Percentiles rank a stretch among this genome's conserved stretches.
Conservation (phyloP, 2,113 vertebrate genomes). For the Drymodes brunneopygia region DNA sequence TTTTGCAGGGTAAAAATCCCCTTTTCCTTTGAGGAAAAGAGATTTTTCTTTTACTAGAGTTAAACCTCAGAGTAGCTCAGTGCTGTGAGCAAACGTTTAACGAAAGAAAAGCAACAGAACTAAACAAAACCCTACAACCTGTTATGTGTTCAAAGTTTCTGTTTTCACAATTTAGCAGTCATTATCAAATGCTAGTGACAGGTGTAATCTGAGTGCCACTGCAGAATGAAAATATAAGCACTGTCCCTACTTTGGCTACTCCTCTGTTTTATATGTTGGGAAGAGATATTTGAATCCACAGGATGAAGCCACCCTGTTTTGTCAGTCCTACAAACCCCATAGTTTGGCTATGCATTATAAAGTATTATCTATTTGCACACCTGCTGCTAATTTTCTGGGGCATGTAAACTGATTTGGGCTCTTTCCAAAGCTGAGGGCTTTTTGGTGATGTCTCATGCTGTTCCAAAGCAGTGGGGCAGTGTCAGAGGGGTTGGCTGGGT, state of each 20-base stretch:
- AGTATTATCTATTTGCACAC: background rate
- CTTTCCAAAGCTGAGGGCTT: background rate
- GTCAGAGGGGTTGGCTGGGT: background rate
- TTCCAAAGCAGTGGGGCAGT: background rate
- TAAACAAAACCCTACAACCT: background rate
- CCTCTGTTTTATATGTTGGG: background rate
- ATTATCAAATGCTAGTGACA: background rate
- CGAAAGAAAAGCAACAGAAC: fast-evolving
- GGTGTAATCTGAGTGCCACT: background rate
- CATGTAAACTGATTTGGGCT: background rate
- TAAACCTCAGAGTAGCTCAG: background rate
- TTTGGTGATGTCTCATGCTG: background rate
- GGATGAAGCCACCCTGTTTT: background rate
- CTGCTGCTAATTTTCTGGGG: background rate
- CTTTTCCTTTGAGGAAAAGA: background rate
- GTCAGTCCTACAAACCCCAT: background rate
- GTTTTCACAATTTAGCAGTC: background rate
- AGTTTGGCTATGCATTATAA: background rate
- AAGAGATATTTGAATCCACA: background rate
- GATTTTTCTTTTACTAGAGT: background rate
- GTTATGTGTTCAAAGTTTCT: background rate
- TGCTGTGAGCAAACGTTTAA: background rate
- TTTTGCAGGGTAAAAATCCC: background rate
- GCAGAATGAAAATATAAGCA: background rate
- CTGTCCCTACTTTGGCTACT: background rate